Conservation (phyloP, 2,797 vertebrate genomes). For the Etheostoma nigrum region DNA sequence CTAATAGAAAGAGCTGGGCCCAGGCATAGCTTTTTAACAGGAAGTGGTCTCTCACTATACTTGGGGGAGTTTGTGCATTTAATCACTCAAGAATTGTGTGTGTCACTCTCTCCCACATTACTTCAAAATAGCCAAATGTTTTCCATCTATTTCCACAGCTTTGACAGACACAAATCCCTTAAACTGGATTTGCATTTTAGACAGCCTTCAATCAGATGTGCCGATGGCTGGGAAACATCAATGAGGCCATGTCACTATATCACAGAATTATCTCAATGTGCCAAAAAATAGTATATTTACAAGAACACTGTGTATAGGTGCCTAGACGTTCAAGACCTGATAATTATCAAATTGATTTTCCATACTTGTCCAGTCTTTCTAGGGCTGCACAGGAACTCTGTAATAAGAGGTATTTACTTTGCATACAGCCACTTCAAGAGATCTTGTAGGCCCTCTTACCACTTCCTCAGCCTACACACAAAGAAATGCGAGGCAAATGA, state of each 20-base stretch:
- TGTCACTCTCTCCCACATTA: slow-evolving; percentile 47
- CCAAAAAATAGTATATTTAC: not conserved
- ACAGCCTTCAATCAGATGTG: slow-evolving; percentile 16
- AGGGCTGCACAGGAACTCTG: slow-evolving; percentile 57
- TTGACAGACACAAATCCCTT: slow-evolving; percentile 29
- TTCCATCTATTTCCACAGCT: slow-evolving; percentile 46
- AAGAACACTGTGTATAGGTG: not conserved
- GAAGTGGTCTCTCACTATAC: slow-evolving; percentile 71
- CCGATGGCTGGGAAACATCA: slow-evolving; percentile 11
- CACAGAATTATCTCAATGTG: slow-evolving; percentile 16
- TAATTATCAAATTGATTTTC: slow-evolving; percentile 65
- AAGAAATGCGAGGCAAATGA: slow-evolving; percentile 64
- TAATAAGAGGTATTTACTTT: slow-evolving; percentile 74
- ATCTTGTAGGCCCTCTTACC: slow-evolving; percentile 52
- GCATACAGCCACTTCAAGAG: slow-evolving; percentile 63
- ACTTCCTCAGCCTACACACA: slow-evolving; percentile 71
- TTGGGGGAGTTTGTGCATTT: slow-evolving; percentile 58
- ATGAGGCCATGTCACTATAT: not conserved
- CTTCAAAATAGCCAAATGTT: slow-evolving; percentile 41
- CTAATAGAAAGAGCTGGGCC: slow-evolving; percentile 59
- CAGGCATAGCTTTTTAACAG: slow-evolving; percentile 71
- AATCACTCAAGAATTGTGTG: slow-evolving; percentile 50
- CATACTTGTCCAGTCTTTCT: slow-evolving; percentile 52
- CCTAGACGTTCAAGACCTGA: slow-evolving; percentile 20
- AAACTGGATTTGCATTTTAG: slow-evolving; percentile 19